Conservation (phyloP, 1,140 invertebrate genomes). For the Halesus radiatus region DNA sequence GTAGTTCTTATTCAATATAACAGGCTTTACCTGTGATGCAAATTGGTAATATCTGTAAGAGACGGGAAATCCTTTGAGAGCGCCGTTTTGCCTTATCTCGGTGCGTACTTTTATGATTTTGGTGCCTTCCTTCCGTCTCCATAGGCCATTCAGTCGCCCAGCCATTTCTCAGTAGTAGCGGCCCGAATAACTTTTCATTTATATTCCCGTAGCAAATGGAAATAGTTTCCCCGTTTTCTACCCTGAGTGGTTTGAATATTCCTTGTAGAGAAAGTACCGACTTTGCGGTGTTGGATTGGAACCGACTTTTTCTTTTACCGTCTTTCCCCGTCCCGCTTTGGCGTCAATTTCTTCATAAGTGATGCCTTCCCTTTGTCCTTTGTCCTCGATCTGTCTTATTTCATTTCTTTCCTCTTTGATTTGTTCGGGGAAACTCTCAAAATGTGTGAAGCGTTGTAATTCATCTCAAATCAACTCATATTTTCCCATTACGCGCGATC, state of each 20-base stretch:
- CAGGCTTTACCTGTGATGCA: too few species aligned
- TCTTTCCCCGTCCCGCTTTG: neutral
- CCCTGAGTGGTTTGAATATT: slow-evolving; percentile 54
- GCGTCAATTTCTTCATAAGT: neutral
- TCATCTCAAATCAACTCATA: neutral
- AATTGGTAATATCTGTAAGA: neutral
- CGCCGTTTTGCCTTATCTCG: neutral
- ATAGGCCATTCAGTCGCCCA: neutral
- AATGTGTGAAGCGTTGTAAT: neutral
- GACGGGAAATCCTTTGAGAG: neutral
- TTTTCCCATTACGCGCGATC: too few species aligned
- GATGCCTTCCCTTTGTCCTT: neutral
- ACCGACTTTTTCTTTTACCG: slow-evolving; percentile 6
- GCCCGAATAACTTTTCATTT: slow-evolving; percentile 41
- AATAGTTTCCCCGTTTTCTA: slow-evolving; percentile 45
- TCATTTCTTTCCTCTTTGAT: neutral
- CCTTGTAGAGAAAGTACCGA: slow-evolving; percentile 32
- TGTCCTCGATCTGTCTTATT: neutral
- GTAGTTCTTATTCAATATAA: too few species aligned
- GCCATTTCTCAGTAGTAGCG: slow-evolving; percentile 7
- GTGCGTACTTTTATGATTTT: neutral
- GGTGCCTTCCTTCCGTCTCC: neutral
- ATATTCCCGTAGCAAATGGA: slow-evolving; percentile 50
- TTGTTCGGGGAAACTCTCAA: neutral
- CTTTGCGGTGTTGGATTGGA: slow-evolving; percentile 11